phyloP scores from a whole-genome alignment of 2,797 vertebrate species.

The Platyrinchus mystaceus region DNA sequence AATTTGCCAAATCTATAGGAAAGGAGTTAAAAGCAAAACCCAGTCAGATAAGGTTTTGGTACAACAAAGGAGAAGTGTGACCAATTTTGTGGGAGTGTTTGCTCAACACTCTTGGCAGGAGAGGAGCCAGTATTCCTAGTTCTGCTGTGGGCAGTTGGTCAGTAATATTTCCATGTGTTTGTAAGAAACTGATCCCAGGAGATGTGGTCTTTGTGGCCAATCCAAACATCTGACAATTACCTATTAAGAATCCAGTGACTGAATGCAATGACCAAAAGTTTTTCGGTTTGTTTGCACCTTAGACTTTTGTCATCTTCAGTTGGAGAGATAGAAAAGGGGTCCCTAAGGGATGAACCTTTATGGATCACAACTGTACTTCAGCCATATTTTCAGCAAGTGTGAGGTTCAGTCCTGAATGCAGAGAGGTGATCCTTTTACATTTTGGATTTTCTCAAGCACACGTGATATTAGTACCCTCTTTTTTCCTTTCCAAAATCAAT shows the following conservation, averaged over 20 bases:
- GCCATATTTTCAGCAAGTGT: not conserved
- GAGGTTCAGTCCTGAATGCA: not conserved
- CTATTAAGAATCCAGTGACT: not conserved
- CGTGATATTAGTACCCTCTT: not conserved
- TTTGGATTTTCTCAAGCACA: not conserved
- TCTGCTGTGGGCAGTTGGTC: not conserved
- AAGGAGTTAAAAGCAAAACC: not conserved
- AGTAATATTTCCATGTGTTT: not conserved
- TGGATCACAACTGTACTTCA: not conserved
- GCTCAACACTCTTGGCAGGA: not conserved
- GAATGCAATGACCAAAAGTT: not conserved
- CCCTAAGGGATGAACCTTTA: not conserved
- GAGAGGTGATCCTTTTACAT: not conserved
- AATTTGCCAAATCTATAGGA: not conserved
- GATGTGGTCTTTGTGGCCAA: not conserved
- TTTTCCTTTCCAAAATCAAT: not conserved
- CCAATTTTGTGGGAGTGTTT: not conserved
- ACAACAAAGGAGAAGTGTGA: not conserved
- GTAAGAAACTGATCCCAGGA: not conserved
- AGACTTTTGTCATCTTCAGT: not conserved
- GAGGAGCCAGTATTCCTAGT: not conserved
- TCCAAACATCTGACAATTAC: not conserved
- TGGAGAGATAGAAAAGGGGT: not conserved
- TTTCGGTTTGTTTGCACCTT: not conserved
- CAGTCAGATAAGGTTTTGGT: not conserved